Percentiles rank a stretch among this genome's conserved stretches.
Evolutionary conservation across 2,888 invertebrate species (phyloP).

Genomic region (Antheraea yamamai): DNA sequence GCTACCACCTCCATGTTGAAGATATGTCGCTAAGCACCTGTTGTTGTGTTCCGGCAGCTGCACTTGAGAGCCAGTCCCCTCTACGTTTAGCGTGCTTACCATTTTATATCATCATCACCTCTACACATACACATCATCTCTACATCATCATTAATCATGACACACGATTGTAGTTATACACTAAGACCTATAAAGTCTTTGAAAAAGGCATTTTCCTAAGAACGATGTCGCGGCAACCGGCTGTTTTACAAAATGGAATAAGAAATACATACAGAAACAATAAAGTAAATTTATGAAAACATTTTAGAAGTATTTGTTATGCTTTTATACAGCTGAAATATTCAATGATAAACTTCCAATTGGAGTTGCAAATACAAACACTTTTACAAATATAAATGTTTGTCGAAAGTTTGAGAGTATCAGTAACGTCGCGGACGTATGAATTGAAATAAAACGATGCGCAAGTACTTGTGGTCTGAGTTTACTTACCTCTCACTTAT

Average conservation of each 20-base stretch:
- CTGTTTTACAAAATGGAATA: background rate
- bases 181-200: too few relatives aligned
- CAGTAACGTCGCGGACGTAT: background rate
- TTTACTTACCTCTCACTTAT: background rate
- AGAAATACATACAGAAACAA: background rate
- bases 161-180: too few relatives aligned
- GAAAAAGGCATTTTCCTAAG: too few relatives aligned
- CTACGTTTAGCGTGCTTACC: too few relatives aligned
- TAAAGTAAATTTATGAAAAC: background rate
- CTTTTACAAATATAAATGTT: conserved; percentile 10
- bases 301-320: background rate
- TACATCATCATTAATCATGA: too few relatives aligned
- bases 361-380: conserved; percentile 4
- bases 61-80: too few relatives aligned
- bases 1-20: too few relatives aligned
- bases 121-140: too few relatives aligned
- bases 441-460: background rate
- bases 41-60: too few relatives aligned
- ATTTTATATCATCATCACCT: too few relatives aligned
- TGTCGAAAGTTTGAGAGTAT: background rate
- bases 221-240: too few relatives aligned
- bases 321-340: conserved; percentile 5
- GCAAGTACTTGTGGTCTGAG: background rate
- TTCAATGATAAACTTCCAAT: conserved; percentile 1
- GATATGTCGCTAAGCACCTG: too few relatives aligned